Evolutionary conservation across 1,140 invertebrate species (phyloP).

Genomic region (Vanessa atalanta): DNA sequence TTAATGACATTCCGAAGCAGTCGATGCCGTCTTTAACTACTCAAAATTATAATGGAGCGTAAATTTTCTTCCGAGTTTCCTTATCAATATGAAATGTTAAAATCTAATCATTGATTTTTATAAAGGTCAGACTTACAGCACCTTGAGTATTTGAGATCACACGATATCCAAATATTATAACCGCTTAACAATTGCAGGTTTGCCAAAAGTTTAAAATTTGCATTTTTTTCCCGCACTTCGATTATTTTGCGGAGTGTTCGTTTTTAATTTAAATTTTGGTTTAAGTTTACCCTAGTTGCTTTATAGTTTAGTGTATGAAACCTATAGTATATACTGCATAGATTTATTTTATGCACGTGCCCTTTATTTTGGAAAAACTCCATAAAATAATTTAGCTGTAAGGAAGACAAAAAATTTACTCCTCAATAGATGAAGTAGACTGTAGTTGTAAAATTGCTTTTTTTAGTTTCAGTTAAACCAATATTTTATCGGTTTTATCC

Average conservation of each 20-base stretch:
- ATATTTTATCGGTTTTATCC: constrained; percentile 26
- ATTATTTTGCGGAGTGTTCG: constrained; percentile 60
- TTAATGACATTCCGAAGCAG: background rate
- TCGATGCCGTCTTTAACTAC: background rate
- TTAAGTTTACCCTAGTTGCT: constrained; percentile 57
- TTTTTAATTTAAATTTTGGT: constrained; percentile 41
- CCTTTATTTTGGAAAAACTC: constrained; percentile 45
- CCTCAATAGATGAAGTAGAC: background rate
- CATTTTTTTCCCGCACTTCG: constrained; percentile 77
- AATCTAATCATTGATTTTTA: constrained; percentile 18
- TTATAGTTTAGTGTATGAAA: constrained; percentile 36
- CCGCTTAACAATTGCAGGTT: constrained; percentile 80
- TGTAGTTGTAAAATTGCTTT: constrained; percentile 25
- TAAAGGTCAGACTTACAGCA: constrained; percentile 31
- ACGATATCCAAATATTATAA: constrained; percentile 36
- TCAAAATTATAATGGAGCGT: background rate
- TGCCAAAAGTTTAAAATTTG: constrained; percentile 80
- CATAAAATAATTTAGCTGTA: constrained; percentile 19
- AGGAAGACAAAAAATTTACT: constrained; percentile 7
- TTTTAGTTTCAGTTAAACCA: constrained; percentile 37
- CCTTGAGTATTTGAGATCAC: constrained; percentile 19
- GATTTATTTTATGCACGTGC: constrained; percentile 47
- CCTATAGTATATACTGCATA: constrained; percentile 27
- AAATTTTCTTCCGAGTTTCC: constrained; percentile 36
- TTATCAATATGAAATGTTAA: background rate